phyloP scores from a whole-genome alignment of 2,113 vertebrate genomes.

The Cebidichthys violaceus region DNA sequence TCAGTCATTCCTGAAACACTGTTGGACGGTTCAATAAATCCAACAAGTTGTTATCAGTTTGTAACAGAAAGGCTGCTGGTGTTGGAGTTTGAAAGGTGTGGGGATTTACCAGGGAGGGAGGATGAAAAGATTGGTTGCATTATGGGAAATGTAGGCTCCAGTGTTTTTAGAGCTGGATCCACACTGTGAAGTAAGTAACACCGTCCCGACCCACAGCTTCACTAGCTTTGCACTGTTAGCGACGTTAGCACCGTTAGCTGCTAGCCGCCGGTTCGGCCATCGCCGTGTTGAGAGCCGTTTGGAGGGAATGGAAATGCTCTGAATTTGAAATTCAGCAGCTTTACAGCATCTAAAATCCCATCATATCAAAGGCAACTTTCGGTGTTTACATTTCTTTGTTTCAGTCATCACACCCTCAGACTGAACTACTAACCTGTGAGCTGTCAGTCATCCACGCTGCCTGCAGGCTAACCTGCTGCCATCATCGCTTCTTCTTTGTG shows the following conservation, averaged over 20 bases:
- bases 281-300: neutral
- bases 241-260: too few relatives aligned
- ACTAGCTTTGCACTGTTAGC: too few relatives aligned
- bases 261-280: too few relatives aligned
- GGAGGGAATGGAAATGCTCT: neutral
- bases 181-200: too few relatives aligned
- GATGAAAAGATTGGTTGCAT: neutral
- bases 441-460: conserved; percentile 36
- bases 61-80: neutral
- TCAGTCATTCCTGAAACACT: neutral
- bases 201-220: too few relatives aligned
- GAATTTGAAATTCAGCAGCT: neutral
- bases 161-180: too few relatives aligned
- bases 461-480: conserved; percentile 41
- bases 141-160: neutral
- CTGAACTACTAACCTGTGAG: conserved; percentile 40
- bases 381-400: conserved; percentile 2
- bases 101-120: neutral
- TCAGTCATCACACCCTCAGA: neutral
- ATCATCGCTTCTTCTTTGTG: conserved; percentile 39
- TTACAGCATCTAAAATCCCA: neutral
- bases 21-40: neutral
- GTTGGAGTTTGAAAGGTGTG: neutral
- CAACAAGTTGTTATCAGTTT: neutral
- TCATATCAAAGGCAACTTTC: neutral